phyloP scores from a whole-genome alignment of 2,888 invertebrate species.

The Acanthosoma haemorrhoidale region DNA sequence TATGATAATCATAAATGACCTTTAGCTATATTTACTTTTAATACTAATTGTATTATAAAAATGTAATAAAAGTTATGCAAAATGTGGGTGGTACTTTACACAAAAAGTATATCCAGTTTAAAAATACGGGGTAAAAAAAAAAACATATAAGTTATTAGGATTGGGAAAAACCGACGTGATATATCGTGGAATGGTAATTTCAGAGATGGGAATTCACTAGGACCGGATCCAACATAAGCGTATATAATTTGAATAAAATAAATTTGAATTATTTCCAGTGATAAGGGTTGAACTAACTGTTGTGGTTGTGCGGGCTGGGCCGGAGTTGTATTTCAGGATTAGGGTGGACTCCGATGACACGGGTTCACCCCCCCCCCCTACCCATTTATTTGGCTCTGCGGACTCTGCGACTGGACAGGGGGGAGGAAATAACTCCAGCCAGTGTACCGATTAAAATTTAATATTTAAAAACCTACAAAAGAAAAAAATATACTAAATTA shows the following conservation, averaged over 20 bases:
- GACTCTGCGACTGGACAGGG: neutral
- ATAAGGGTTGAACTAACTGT: constrained; percentile 22
- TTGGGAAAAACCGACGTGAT: no score
- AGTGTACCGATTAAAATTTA: constrained; percentile 5
- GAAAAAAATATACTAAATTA: no score
- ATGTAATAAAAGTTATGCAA: no score
- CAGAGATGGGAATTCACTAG: neutral
- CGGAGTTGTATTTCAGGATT: constrained; percentile 19
- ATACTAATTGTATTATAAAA: no score
- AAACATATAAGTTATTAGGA: no score
- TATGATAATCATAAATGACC: no score
- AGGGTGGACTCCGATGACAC: constrained; percentile 6
- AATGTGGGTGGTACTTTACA: no score
- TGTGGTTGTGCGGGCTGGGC: neutral
- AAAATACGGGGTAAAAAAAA: no score
- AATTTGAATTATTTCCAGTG: constrained; percentile 15
- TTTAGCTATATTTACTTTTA: no score
- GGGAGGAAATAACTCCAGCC: neutral
- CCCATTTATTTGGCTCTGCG: constrained; percentile 17
- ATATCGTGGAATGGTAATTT: constrained; percentile 1
- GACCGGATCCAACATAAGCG: neutral
- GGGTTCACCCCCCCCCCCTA: constrained; percentile 7
- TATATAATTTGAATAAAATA: constrained; percentile 20
- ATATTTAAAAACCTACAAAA: no score
- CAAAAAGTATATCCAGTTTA: no score